phyloP scores from a whole-genome alignment of 1,140 invertebrate genomes.

The Helicorthomorpha holstii region DNA sequence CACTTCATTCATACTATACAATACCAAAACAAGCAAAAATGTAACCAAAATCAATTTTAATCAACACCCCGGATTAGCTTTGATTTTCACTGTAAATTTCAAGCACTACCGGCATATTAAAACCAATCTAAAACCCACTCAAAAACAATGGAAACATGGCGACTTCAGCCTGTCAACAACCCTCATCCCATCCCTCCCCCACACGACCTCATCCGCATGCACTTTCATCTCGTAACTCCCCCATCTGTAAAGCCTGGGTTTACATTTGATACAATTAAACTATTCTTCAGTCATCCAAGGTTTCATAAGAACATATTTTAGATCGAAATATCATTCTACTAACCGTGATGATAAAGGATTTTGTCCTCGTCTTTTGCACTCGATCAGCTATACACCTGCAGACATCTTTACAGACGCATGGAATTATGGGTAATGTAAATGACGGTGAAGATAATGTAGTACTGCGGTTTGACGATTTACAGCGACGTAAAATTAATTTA shows the following conservation, averaged over 20 bases:
- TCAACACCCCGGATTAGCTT: background rate
- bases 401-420: constrained; percentile 1
- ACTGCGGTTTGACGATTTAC: no score
- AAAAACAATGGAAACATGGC: constrained; percentile 6
- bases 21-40: background rate
- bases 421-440: constrained; percentile 2
- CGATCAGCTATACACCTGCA: background rate
- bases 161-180: background rate
- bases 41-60: background rate
- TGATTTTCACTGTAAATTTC: background rate
- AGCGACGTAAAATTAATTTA: no score
- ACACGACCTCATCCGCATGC: background rate
- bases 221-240: background rate
- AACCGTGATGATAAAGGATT: constrained; percentile 2
- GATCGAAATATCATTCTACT: background rate
- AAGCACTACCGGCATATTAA: background rate
- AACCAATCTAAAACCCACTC: background rate
- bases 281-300: background rate
- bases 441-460: no score
- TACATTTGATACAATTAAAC: background rate
- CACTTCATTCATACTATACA: constrained; percentile 8
- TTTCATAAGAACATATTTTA: background rate
- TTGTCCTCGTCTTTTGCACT: background rate
- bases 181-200: background rate
- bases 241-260: background rate